Percentiles rank a stretch among this genome's conserved stretches.
phyloP scores from a whole-genome alignment of 2,113 vertebrate genomes.

The Protobothrops mucrosquamatus region DNA sequence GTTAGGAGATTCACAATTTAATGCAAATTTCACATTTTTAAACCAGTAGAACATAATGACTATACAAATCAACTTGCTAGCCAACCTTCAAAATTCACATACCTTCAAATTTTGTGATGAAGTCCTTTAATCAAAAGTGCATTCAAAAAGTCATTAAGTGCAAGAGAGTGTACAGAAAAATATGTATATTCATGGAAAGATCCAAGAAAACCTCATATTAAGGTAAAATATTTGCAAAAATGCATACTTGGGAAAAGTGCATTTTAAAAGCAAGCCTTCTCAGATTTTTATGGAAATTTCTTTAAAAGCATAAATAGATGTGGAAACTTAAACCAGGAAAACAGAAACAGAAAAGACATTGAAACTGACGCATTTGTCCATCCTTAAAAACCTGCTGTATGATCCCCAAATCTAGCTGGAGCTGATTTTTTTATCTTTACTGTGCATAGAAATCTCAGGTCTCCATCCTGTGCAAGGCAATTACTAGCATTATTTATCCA shows the following conservation, averaged over 20 bases:
- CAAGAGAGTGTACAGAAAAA: neutral
- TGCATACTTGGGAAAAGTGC: neutral
- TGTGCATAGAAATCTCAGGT: neutral
- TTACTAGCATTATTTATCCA: neutral
- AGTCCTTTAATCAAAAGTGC: neutral
- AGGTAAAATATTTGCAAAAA: neutral
- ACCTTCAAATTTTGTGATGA: neutral
- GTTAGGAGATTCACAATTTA: neutral
- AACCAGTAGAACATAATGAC: neutral
- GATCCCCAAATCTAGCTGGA: neutral
- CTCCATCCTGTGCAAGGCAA: neutral
- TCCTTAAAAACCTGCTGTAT: neutral
- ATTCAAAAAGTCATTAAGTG: neutral
- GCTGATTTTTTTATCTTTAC: neutral
- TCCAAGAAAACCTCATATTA: neutral
- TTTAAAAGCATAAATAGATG: neutral
- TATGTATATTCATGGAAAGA: neutral
- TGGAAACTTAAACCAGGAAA: neutral
- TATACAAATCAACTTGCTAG: neutral
- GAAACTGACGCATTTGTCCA: neutral
- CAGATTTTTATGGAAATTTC: neutral
- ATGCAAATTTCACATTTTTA: neutral
- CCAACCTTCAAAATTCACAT: neutral
- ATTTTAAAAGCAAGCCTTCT: neutral
- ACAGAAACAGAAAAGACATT: neutral